Conservation (phyloP, 1,140 invertebrate genomes). For the Ridgeia piscesae region DNA sequence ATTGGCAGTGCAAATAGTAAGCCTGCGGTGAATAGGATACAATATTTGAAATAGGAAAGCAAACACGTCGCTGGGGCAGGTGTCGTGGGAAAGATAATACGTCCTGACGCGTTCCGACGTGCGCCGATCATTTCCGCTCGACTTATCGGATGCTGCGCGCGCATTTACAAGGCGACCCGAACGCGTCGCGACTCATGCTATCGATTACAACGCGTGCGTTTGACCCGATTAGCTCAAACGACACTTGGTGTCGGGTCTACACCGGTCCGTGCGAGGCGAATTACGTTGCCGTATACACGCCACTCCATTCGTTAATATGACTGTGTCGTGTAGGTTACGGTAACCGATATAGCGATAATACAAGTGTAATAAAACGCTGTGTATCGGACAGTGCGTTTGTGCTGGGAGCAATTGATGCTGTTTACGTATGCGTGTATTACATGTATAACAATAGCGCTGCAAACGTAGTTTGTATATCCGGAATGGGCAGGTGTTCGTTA, state of each 20-base stretch:
- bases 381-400: not conserved
- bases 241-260: not conserved
- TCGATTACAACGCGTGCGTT: not conserved
- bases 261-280: not conserved
- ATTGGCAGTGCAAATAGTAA: not conserved
- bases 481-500: not conserved
- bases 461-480: not conserved
- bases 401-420: not conserved
- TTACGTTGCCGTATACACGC: not conserved
- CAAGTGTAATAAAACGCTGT: not conserved
- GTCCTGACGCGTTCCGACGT: not conserved
- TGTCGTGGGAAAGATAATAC: not conserved
- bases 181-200: not conserved
- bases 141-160: not conserved
- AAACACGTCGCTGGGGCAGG: not conserved
- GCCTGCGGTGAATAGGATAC: not conserved
- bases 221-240: not conserved
- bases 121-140: not conserved
- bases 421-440: not conserved
- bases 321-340: not conserved
- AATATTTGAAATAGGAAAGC: not conserved
- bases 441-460: not conserved
- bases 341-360: not conserved
- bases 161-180: not conserved
- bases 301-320: not conserved